Evolutionary conservation across 1,140 invertebrate genomes (phyloP).

Genomic region (Rhagoletis zephyria): DNA sequence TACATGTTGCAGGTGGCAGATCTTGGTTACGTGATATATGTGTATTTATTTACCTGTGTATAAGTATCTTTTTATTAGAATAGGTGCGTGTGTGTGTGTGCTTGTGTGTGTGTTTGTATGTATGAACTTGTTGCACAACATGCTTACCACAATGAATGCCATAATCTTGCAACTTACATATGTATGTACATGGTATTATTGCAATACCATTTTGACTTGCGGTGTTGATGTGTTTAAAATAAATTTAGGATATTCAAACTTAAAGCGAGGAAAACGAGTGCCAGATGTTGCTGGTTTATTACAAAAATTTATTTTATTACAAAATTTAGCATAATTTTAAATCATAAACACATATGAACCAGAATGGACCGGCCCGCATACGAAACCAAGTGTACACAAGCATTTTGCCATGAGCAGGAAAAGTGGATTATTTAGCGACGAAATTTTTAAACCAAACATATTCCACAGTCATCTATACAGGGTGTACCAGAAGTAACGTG

Average conservation of each 20-base stretch:
- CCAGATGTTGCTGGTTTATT: not conserved
- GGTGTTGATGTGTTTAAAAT: not conserved
- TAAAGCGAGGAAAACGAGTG: not conserved
- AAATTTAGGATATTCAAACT: not conserved
- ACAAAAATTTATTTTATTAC: not conserved
- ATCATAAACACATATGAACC: not conserved
- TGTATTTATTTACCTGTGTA: not conserved
- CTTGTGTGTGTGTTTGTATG: not conserved
- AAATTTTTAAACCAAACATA: too few species aligned
- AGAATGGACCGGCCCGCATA: too few species aligned
- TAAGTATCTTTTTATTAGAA: not conserved
- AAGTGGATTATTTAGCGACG: too few species aligned
- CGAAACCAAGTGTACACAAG: too few species aligned
- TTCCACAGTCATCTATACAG: too few species aligned
- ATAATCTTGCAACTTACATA: not conserved
- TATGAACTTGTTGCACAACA: conserved; percentile 1
- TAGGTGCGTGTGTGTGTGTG: not conserved
- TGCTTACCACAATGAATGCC: not conserved
- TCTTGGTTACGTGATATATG: not conserved
- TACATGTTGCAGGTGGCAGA: conserved; percentile 48
- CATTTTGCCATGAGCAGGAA: too few species aligned
- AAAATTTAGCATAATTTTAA: not conserved
- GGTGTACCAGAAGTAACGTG: too few species aligned
- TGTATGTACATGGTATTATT: not conserved
- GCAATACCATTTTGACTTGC: conserved; percentile 5